A percentile compares a stretch with the other conserved stretches of the same genome.
Evolutionary conservation across 2,113 vertebrate genomes (phyloP).

Genomic region (Odontophorus gujanensis): DNA sequence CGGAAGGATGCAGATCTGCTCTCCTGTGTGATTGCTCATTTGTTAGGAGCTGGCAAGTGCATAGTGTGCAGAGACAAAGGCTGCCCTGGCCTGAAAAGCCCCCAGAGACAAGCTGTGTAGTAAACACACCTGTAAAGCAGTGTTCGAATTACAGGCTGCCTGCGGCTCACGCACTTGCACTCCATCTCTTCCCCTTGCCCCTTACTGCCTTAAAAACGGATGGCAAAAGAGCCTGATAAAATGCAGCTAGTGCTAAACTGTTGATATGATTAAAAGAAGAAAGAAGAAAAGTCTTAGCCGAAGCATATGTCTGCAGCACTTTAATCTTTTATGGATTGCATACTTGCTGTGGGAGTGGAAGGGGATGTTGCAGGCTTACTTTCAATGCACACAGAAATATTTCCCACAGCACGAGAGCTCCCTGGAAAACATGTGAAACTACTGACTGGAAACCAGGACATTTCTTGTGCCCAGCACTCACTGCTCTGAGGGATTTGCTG

Average conservation of each 20-base stretch:
- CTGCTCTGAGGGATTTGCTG: conserved; percentile 43
- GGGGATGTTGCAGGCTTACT: conserved; percentile 55
- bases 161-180: rapidly evolving
- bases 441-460: conserved; percentile 9
- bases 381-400: conserved; percentile 50
- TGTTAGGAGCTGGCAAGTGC: not conserved
- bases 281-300: not conserved
- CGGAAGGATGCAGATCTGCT: conserved; percentile 19
- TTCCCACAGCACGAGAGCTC: conserved; percentile 42
- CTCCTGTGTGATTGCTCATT: not conserved
- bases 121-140: conserved; percentile 15
- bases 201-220: not conserved
- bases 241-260: not conserved
- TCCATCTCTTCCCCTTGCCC: not conserved
- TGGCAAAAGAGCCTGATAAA: conserved; percentile 24
- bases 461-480: conserved; percentile 29
- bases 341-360: conserved; percentile 42
- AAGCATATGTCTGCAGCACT: conserved; percentile 15
- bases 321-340: conserved; percentile 31
- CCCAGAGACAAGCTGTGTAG: not conserved
- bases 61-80: not conserved
- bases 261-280: not conserved
- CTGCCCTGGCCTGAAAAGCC: conserved; percentile 16
- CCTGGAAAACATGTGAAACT: conserved; percentile 9
- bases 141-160: not conserved